phyloP scores from a whole-genome alignment of 2,797 vertebrate species.

The Calcarius lapponicus region DNA sequence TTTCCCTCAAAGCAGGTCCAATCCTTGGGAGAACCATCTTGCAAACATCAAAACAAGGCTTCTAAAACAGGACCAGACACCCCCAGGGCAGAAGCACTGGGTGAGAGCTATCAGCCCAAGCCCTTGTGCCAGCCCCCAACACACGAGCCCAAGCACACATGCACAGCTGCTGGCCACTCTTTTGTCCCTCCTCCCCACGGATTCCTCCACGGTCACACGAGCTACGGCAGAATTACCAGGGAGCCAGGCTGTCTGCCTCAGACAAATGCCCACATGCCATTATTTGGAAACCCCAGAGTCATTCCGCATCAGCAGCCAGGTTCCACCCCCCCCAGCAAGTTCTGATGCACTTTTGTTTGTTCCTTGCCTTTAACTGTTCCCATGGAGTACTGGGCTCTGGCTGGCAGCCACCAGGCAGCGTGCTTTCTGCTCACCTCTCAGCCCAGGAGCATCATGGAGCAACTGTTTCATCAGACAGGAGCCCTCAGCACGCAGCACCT shows the following conservation, averaged over 20 bases:
- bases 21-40: neutral
- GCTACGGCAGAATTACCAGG: constrained; percentile 59
- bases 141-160: neutral
- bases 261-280: constrained; percentile 39
- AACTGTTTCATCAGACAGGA: constrained; percentile 46
- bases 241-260: constrained; percentile 36
- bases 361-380: neutral
- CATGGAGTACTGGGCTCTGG: neutral
- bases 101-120: neutral
- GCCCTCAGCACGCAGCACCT: neutral
- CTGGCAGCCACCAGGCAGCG: neutral
- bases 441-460: neutral
- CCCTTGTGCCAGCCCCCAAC: neutral
- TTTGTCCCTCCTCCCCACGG: neutral
- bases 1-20: neutral
- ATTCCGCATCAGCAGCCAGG: neutral
- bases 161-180: neutral
- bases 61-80: neutral
- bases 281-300: neutral
- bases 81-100: neutral
- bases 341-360: neutral
- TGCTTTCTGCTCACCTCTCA: neutral
- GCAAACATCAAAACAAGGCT: neutral
- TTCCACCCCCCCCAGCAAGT: neutral
- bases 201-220: constrained; percentile 45